These are phyloP conservation scores for Cremastinae sp. DNA, from an alignment of 2,888 invertebrate species.

Conservation along the genomic window DNA sequence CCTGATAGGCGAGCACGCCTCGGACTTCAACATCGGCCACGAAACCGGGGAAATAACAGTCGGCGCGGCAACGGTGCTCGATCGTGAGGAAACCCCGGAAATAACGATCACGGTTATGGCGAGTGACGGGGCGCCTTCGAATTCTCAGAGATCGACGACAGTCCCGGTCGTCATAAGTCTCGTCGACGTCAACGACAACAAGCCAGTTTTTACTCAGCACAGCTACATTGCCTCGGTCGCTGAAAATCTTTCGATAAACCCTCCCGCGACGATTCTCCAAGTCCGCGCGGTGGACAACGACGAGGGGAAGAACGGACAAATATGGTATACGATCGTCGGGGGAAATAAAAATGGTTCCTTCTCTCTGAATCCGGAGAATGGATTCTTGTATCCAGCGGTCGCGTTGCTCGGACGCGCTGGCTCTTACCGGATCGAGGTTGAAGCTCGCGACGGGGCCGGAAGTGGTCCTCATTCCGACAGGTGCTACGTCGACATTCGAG, in stretches of 20 bases:
- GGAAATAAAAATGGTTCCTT: slow-evolving; percentile 88
- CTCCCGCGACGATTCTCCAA: slow-evolving; percentile 87
- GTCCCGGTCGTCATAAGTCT: slow-evolving; percentile 90
- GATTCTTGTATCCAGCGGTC: slow-evolving; percentile 90
- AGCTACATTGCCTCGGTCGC: slow-evolving; percentile 90
- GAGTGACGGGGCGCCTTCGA: slow-evolving; percentile 88
- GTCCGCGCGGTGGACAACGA: slow-evolving; percentile 92
- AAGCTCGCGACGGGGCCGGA: slow-evolving; percentile 89
- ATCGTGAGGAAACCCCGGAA: slow-evolving; percentile 88
- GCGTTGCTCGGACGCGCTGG: slow-evolving; percentile 86
- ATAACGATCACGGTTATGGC: slow-evolving; percentile 90
- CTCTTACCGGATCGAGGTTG: slow-evolving; percentile 85
- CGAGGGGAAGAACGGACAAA: slow-evolving; percentile 88
- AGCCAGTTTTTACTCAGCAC: slow-evolving; percentile 89
- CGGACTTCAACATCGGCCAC: slow-evolving; percentile 88
- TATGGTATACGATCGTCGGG: slow-evolving; percentile 87
- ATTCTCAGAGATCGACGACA: slow-evolving; percentile 86
- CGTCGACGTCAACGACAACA: slow-evolving; percentile 93
- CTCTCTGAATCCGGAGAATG: slow-evolving; percentile 87
- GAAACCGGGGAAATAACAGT: slow-evolving; percentile 89
- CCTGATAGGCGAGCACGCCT: slow-evolving; percentile 87
- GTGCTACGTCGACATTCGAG: slow-evolving; percentile 88
- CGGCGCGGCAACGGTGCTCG: slow-evolving; percentile 86
- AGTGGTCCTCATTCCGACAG: slow-evolving; percentile 85
- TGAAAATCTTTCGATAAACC: slow-evolving; percentile 90